phyloP scores from a whole-genome alignment of 2,888 invertebrate genomes.

The Caenorhabditis afra region DNA sequence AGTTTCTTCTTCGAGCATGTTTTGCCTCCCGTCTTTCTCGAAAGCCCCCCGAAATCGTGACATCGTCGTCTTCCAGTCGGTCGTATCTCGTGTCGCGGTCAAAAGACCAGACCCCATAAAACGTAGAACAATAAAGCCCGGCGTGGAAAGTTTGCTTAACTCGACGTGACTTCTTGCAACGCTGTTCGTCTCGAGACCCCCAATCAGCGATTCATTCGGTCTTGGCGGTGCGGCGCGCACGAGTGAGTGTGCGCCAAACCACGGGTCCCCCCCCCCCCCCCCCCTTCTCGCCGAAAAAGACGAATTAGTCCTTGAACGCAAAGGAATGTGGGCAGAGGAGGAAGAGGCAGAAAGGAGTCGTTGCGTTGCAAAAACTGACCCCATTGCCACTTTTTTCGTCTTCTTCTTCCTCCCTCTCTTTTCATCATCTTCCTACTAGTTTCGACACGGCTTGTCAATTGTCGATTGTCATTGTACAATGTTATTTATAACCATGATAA shows the following conservation, averaged over 20 bases:
- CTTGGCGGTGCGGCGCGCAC: not conserved
- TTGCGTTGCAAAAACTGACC: slow-evolving; percentile 32
- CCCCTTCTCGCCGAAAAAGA: not conserved
- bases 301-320: slow-evolving; percentile 45
- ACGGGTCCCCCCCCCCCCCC: too few species aligned
- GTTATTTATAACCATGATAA: too few species aligned
- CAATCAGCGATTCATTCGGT: slow-evolving; percentile 35
- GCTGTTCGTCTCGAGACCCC: slow-evolving; percentile 21
- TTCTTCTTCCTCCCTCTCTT: not conserved
- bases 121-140: too few species aligned
- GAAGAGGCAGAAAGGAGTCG: not conserved
- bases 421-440: not conserved
- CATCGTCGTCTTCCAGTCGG: too few species aligned
- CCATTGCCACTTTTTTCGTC: slow-evolving; percentile 28
- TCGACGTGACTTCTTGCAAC: too few species aligned
- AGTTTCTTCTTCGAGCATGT: too few species aligned
- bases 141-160: too few species aligned
- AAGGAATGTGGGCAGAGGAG: not conserved
- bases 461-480: too few species aligned
- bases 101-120: too few species aligned
- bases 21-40: too few species aligned
- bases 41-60: too few species aligned
- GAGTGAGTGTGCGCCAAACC: not conserved
- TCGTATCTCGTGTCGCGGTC: too few species aligned
- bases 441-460: not conserved